Evolutionary conservation across 1,140 invertebrate genomes (phyloP), one percentile per base, ranked within the genome.

Genomic region (Ganaspis sp.): DNA sequence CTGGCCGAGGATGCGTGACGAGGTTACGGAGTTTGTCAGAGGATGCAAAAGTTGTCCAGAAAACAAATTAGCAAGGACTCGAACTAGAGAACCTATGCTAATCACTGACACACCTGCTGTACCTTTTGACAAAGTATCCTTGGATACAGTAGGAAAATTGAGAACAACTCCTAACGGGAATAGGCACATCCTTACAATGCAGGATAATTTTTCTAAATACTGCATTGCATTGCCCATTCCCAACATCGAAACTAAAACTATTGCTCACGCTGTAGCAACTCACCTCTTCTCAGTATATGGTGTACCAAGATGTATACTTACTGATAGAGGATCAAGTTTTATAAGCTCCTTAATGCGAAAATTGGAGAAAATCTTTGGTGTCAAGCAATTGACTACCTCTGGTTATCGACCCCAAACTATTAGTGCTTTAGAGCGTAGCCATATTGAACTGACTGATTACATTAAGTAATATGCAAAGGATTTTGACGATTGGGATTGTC

Each of bases 271-370:
- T 37, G 58, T 78, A 19, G 58, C 69, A 0, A 74, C 64, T 58
- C 2, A 37, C 12, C 74, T 58, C 2, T n/a, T 78, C 12, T 3
- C 49, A 19, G 71, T 70, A 9, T 81, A 79, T 74, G 80, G 82
- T 34, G 23, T 38, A n/a, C 82, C 85, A 9, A 38, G 69, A 23
- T 23, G 69, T 26, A 83, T 89, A 15, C 69, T 84, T 4, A 73
- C 80, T 0, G 88, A 89, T 70, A 70, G 79, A 72, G 87, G 86
- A 64, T 79, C 73, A 23, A 76, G 81, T 15, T 88, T 87, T 75
- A 84, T 82, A 0, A 72, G 77, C n/a, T 23, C 49, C 11, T 19
- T 78, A 21, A 74, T 78, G 77, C 37, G 74, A 12, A 70, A 29
- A 37, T 70, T 78, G 15, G 21, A 19, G 29, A 74, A 72, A 74